A percentile compares a stretch with the other conserved stretches of the same genome.
Evolutionary conservation across 64 coral and sea anemone species (phyloP).

Genomic region (Platygyra sinensis): DNA sequence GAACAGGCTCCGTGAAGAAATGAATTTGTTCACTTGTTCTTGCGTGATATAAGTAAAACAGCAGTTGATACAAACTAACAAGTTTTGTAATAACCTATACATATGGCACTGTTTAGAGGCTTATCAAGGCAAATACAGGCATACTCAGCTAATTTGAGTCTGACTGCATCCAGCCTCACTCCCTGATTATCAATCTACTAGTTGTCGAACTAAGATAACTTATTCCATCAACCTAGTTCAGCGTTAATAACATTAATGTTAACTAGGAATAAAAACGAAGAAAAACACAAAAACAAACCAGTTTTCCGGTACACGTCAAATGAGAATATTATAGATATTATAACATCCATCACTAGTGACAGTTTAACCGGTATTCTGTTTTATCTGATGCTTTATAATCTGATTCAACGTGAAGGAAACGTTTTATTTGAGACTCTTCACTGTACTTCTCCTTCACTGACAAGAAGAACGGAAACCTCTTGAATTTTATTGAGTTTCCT

Average conservation of each 20-base stretch:
- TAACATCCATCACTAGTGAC: background rate
- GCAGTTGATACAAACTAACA: too few species aligned
- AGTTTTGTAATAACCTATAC: too few species aligned
- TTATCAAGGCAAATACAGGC: too few species aligned
- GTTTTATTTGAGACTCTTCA: background rate
- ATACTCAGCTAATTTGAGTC: too few species aligned
- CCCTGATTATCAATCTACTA: too few species aligned
- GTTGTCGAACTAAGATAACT: too few species aligned
- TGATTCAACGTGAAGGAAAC: background rate
- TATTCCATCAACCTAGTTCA: too few species aligned
- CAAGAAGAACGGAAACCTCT: background rate
- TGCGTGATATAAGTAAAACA: too few species aligned
- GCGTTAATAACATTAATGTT: background rate
- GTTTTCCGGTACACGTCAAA: background rate
- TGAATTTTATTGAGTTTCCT: background rate
- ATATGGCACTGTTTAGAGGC: too few species aligned
- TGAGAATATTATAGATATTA: background rate
- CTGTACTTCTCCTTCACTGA: background rate
- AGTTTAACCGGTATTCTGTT: background rate
- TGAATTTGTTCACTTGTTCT: too few species aligned
- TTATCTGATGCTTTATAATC: background rate
- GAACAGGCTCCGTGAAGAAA: too few species aligned
- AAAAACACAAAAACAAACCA: background rate
- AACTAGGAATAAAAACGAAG: background rate
- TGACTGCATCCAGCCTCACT: too few species aligned